Evolutionary conservation across 2,797 vertebrate genomes (phyloP), one percentile per base, ranked within the genome.

Genomic region (Martes flavigula): DNA sequence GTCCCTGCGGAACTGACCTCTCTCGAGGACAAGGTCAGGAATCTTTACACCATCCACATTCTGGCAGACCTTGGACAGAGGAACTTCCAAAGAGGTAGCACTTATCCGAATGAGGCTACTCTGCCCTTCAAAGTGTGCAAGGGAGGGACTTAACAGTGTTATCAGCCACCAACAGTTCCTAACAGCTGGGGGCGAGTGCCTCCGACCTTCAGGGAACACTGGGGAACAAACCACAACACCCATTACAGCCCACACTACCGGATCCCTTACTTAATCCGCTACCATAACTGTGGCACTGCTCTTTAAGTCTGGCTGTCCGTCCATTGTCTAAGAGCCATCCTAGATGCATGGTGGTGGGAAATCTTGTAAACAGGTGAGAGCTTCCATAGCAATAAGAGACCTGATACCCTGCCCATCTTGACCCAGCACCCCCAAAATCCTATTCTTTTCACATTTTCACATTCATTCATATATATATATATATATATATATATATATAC

Each of bases 291-390:
- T 5, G 20, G 2, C 43, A 5, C 2, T 30, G 25, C 75, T 58
- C 9, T 32, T 25, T 60, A 56, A 1, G 8, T 15, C 0, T 35
- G 54, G 13, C 4, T 46, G 1, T 43, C 27, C 0, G 0, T 21
- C 46, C 66, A 4, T 1, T 2, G 12, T 23, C 5, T 23, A 2
- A 21, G 25, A 90, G 79, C 8, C 38, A 38, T 12, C 7, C 68
- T 2, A 25, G 35, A 56, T 9, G 13, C 13, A 23, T 1, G 9
- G 25, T 7, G 4, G 14, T 20, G 7, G 1, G 30, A 18, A 25
- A 30, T 23, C 11, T 35, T 21, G 9, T 64, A 6, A 15, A 51
- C 8, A 27, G 25, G 15, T 0, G 3, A 66, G n/a, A 3, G 25
- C 21, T 72, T 62, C 30, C 25, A 0, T 32, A 1, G 12, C 23